phyloP scores from a whole-genome alignment of 2,888 invertebrate species.

The Leucoma salicis region DNA sequence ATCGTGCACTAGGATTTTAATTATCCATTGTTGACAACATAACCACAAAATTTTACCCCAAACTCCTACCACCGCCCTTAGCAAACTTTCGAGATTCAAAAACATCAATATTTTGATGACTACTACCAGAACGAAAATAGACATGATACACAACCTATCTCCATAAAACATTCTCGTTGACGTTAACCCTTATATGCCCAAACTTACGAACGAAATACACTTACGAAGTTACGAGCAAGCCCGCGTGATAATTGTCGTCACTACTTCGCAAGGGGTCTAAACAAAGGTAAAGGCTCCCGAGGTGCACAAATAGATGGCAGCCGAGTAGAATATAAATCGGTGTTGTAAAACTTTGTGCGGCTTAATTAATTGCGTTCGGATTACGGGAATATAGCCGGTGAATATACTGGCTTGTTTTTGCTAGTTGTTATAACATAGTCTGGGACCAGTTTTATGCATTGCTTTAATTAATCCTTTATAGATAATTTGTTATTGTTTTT shows the following conservation, averaged over 20 bases:
- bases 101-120: too few relatives aligned
- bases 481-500: too few relatives aligned
- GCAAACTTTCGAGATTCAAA: too few relatives aligned
- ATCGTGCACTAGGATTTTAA: too few relatives aligned
- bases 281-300: slow-evolving; percentile 39
- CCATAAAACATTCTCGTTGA: too few relatives aligned
- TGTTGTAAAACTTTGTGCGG: slow-evolving; percentile 59
- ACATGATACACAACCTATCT: too few relatives aligned
- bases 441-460: neutral
- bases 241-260: slow-evolving; percentile 17
- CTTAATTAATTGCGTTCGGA: slow-evolving; percentile 72
- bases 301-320: slow-evolving; percentile 47
- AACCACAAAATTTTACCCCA: too few relatives aligned
- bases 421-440: slow-evolving; percentile 10
- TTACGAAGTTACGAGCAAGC: slow-evolving; percentile 4
- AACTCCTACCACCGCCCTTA: too few relatives aligned
- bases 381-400: slow-evolving; percentile 37
- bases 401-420: slow-evolving; percentile 24
- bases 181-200: neutral
- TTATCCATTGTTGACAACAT: too few relatives aligned
- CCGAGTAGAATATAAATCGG: slow-evolving; percentile 66
- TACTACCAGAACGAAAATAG: too few relatives aligned
- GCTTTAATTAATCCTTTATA: too few relatives aligned
- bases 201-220: slow-evolving; percentile 13
- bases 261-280: slow-evolving; percentile 27